A percentile compares a stretch with the other conserved stretches of the same genome.
Evolutionary conservation across 1,140 invertebrate species (phyloP).

Genomic region (Delia radicum): DNA sequence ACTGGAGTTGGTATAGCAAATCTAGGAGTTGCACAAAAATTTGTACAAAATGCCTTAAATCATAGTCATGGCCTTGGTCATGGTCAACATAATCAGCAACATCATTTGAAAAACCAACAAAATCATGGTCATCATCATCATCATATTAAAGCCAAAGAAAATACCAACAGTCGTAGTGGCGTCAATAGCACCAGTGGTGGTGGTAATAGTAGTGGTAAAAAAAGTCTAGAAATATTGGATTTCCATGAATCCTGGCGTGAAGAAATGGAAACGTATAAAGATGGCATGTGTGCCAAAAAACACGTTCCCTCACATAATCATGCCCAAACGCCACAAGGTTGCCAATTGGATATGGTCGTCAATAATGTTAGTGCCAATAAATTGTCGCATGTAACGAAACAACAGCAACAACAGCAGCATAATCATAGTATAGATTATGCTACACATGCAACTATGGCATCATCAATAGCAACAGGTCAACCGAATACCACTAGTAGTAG

Average conservation of each 20-base stretch:
- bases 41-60: not conserved
- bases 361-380: slow-evolving; percentile 16
- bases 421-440: not conserved
- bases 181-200: too few relatives aligned
- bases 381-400: not conserved
- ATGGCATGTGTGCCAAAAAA: slow-evolving; percentile 43
- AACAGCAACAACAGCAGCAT: not conserved
- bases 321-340: slow-evolving; percentile 30
- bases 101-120: too few relatives aligned
- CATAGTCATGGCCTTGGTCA: slow-evolving; percentile 23
- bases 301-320: slow-evolving; percentile 35
- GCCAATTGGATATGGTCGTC: slow-evolving; percentile 18
- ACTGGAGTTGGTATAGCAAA: not conserved
- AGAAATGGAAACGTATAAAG: slow-evolving; percentile 51
- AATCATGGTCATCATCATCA: slow-evolving; percentile 5
- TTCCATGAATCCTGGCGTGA: slow-evolving; percentile 54
- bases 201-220: slow-evolving; percentile 18
- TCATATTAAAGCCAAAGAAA: slow-evolving; percentile 28
- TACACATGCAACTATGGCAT: not conserved
- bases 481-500: not conserved
- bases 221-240: slow-evolving; percentile 51
- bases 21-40: not conserved
- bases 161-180: slow-evolving; percentile 5
- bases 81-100: slow-evolving; percentile 17
- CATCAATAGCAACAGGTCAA: not conserved